Evolutionary conservation across 2,888 invertebrate species (phyloP), one percentile per base, ranked within the genome.

Genomic region (Pseudolycoriella hygida): DNA sequence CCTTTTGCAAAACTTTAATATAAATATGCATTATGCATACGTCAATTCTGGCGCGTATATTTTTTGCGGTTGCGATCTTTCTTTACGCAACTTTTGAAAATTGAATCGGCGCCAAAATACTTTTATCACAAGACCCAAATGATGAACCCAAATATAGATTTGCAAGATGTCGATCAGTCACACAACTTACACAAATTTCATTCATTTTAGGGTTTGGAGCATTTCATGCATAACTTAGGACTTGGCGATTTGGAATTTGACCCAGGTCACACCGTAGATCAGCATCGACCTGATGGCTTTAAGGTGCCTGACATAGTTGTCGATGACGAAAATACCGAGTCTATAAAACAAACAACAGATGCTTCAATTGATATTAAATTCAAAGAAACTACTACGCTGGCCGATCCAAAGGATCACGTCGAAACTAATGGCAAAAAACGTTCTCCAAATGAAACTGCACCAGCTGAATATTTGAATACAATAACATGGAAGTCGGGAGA

Each of bases 131-230:
- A n/a, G n/a, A n/a, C n/a, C n/a, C n/a, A n/a, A n/a, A n/a, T n/a
- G n/a, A n/a, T n/a, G n/a, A n/a, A n/a, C n/a, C n/a, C n/a, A n/a
- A n/a, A n/a, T n/a, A n/a, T n/a, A n/a, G n/a, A n/a, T n/a, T n/a
- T n/a, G n/a, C n/a, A n/a, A n/a, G n/a, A n/a, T n/a, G n/a, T n/a
- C n/a, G n/a, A n/a, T n/a, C n/a, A n/a, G n/a, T n/a, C n/a, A n/a
- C n/a, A n/a, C n/a, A n/a, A n/a, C n/a, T n/a, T n/a, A n/a, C n/a
- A n/a, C n/a, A n/a, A n/a, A n/a, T n/a, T n/a, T n/a, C n/a, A n/a
- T n/a, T n/a, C n/a, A n/a, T n/a, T n/a, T n/a, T 25, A 77, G 77
- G 79, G 79, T 11, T 74, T 79, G 51, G 79, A 80, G 59, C 79
- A 78, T 54, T 61, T 79, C 41, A 64, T 79, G 60, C 71, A 71